Conservation (phyloP, 2,113 vertebrate species). For the Rhinogobius similis region DNA sequence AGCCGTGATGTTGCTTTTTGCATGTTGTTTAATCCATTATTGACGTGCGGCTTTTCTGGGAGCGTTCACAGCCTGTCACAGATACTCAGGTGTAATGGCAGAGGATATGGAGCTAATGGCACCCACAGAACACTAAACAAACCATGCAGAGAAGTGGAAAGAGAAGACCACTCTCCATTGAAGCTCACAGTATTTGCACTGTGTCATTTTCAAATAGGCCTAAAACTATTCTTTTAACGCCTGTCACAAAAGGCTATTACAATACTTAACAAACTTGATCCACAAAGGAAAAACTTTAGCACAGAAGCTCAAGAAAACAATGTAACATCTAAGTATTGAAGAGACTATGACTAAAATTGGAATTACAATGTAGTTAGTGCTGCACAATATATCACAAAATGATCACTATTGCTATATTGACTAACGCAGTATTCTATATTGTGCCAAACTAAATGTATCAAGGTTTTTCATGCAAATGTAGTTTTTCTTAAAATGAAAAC, state of each 20-base stretch:
- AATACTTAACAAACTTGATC: not conserved
- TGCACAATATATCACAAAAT: too few species aligned
- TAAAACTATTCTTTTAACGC: not conserved
- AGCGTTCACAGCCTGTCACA: slow-evolving; percentile 54
- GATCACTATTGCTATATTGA: too few species aligned
- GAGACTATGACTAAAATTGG: too few species aligned
- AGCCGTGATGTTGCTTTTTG: slow-evolving; percentile 34
- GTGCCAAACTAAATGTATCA: too few species aligned
- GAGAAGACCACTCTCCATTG: not conserved
- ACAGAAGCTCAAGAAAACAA: too few species aligned
- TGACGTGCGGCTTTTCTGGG: slow-evolving; percentile 50
- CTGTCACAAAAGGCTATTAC: not conserved
- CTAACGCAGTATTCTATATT: too few species aligned
- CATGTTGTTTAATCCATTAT: slow-evolving; percentile 63
- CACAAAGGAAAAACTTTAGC: too few species aligned
- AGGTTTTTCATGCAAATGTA: too few species aligned
- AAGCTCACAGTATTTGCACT: not conserved
- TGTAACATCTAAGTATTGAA: too few species aligned
- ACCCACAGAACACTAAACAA: not conserved
- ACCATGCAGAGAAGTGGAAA: not conserved
- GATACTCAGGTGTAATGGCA: slow-evolving; percentile 38
- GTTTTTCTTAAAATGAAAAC: too few species aligned
- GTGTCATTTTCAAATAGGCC: not conserved
- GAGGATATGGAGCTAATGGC: slow-evolving; percentile 66
- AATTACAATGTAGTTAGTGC: too few species aligned